Evolutionary conservation across 2,888 invertebrate species (phyloP), one percentile per base, ranked within the genome.

Genomic region (Eupithecia insigniata): DNA sequence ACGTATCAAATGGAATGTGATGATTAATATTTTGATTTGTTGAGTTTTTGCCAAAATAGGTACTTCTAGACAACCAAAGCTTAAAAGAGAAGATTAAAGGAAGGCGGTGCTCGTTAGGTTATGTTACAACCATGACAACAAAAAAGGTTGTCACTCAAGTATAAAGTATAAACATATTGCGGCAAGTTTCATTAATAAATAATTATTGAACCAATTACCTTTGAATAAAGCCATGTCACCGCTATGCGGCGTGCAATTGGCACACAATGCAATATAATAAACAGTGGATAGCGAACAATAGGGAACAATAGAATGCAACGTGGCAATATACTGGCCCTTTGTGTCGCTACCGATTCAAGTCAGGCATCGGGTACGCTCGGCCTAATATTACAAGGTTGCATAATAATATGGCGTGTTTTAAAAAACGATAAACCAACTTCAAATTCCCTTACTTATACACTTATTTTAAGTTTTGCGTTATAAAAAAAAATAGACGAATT

Each of bases 291-390:
- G 36, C 1, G 36, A 36, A 64, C 61, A 62, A 62, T 62, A 65
- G 73, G 34, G 65, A 69, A 69, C 67, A 75, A 71, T 68, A 70
- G 75, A 75, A 68, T 74, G 76, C 73, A 76, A 68, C 62, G 69
- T 62, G 67, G 72, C 70, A 73, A 76, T 74, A 78, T 69, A 75
- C 70, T 72, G 65, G 73, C 72, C 68, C 76, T 76, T 79, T 78
- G 78, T 79, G 73, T 71, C 68, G 6, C 61, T 67, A 68, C 71
- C 72, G 75, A 76, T 77, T 74, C 74, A 46, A 75, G 71, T 70
- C 74, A 74, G 77, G 71, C 71, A 72, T 68, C 34, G 43, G 51
- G 74, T 73, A 73, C 72, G 30, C 58, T 74, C 74, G 61, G 66
- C 64, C 26, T 12, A 55, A 26, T 55, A 55, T 4, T 12, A 12